These are phyloP conservation scores for Aleiodes alternator DNA, from an alignment of 2,888 invertebrate genomes.

Conservation along the genomic window DNA sequence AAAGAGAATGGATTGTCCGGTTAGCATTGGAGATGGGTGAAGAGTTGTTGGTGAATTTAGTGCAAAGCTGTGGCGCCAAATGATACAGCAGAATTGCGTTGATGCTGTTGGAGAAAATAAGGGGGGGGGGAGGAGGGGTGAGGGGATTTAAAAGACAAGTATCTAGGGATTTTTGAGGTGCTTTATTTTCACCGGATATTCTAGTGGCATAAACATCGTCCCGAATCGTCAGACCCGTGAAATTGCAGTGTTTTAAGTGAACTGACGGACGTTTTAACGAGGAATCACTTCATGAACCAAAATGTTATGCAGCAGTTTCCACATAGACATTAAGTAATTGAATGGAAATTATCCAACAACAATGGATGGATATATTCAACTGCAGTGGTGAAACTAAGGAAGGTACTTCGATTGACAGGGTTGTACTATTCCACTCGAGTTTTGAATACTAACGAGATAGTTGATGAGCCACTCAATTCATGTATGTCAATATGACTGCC, in stretches of 20 bases:
- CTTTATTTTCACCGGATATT: too few species aligned
- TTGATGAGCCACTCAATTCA: constrained; percentile 15
- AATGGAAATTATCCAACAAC: constrained; percentile 61
- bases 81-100: not conserved
- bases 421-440: constrained; percentile 31
- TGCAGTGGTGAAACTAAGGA: constrained; percentile 11
- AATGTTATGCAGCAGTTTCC: too few species aligned
- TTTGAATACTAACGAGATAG: constrained; percentile 52
- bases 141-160: not conserved
- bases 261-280: too few species aligned
- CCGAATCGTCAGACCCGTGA: constrained; percentile 54
- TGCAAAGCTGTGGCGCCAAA: constrained; percentile 15
- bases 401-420: not conserved
- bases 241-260: constrained; percentile 37
- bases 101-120: constrained; percentile 22
- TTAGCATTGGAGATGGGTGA: not conserved
- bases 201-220: constrained; percentile 42
- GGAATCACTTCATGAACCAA: too few species aligned
- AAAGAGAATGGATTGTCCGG: too few species aligned
- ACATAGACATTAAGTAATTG: constrained; percentile 63
- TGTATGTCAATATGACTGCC: not conserved
- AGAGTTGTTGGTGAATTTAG: not conserved
- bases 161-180: too few species aligned
- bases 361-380: not conserved
- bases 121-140: not conserved